Conservation (phyloP, 1,140 invertebrate species). For the Leptinotarsa undecemlineata region DNA sequence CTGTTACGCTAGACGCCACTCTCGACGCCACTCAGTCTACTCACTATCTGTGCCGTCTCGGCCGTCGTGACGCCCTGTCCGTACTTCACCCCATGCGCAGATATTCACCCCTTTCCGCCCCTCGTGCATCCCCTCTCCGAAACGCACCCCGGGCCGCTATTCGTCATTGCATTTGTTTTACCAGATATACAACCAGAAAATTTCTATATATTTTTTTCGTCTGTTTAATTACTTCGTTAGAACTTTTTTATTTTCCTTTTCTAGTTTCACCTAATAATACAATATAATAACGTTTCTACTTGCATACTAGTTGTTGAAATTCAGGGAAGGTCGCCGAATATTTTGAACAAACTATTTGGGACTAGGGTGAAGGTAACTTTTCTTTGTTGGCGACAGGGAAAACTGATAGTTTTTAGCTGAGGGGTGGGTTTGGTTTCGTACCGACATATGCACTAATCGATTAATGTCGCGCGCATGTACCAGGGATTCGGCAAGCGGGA, state of each 20-base stretch:
- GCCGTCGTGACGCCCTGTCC: constrained; percentile 60
- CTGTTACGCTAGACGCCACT: constrained; percentile 46
- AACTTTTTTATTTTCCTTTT: not conserved
- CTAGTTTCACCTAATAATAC: not conserved
- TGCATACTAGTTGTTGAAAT: not conserved
- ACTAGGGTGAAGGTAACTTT: constrained; percentile 23
- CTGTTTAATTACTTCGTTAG: not conserved
- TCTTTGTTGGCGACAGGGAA: constrained; percentile 33
- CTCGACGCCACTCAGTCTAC: constrained; percentile 60
- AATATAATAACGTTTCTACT: not conserved
- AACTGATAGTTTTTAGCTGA: constrained; percentile 38
- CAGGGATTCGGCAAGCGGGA: constrained; percentile 33
- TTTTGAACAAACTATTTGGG: not conserved
- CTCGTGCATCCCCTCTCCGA: constrained; percentile 40
- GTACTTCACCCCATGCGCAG: constrained; percentile 57
- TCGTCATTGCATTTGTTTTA: constrained; percentile 48
- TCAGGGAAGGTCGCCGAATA: not conserved
- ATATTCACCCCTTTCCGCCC: constrained; percentile 55
- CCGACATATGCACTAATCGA: constrained; percentile 42
- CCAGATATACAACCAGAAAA: constrained; percentile 5
- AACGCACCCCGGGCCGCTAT: constrained; percentile 42
- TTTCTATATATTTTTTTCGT: constrained; percentile 15
- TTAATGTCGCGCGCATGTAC: constrained; percentile 34
- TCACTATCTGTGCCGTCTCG: constrained; percentile 57
- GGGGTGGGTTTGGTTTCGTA: constrained; percentile 43